Conservation (phyloP, 35 echinoderm and acorn worm genomes). For the Eucidaris tribuloides region DNA sequence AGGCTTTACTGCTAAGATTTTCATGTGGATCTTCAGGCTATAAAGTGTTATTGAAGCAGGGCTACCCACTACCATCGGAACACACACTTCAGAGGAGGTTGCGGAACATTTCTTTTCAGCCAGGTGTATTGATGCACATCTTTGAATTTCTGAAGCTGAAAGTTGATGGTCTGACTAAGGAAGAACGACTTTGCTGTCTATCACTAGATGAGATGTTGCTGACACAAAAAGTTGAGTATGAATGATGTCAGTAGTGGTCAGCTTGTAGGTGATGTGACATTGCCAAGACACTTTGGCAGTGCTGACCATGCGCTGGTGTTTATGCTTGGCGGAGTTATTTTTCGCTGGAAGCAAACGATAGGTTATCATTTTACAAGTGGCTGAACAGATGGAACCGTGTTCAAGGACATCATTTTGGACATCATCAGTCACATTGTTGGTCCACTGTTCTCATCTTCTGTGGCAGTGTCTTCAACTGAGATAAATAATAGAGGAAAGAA, state of each 20-base stretch:
- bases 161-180: slow-evolving; percentile 21
- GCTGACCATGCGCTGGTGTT: slow-evolving; percentile 19
- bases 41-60: neutral
- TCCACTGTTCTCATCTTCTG: too few species aligned
- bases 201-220: slow-evolving; percentile 55
- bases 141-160: slow-evolving; percentile 34
- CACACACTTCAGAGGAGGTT: slow-evolving; percentile 28
- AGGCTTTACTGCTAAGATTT: neutral
- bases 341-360: slow-evolving; percentile 18
- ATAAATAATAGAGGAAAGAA: too few species aligned
- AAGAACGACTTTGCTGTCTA: slow-evolving; percentile 42
- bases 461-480: too few species aligned
- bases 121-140: slow-evolving; percentile 35
- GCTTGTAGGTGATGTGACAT: neutral
- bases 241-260: slow-evolving; percentile 27
- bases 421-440: slow-evolving; percentile 33
- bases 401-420: slow-evolving; percentile 29
- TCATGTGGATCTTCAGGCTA: slow-evolving; percentile 19
- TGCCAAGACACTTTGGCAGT: neutral
- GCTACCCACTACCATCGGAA: slow-evolving; percentile 35
- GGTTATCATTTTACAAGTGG: slow-evolving; percentile 27
- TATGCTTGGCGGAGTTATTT: slow-evolving; percentile 19
- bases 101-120: slow-evolving; percentile 22
- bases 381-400: slow-evolving; percentile 34
- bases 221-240: slow-evolving; percentile 39